Conservation (phyloP, 2,888 invertebrate genomes). For the Ennomos erosarius region DNA sequence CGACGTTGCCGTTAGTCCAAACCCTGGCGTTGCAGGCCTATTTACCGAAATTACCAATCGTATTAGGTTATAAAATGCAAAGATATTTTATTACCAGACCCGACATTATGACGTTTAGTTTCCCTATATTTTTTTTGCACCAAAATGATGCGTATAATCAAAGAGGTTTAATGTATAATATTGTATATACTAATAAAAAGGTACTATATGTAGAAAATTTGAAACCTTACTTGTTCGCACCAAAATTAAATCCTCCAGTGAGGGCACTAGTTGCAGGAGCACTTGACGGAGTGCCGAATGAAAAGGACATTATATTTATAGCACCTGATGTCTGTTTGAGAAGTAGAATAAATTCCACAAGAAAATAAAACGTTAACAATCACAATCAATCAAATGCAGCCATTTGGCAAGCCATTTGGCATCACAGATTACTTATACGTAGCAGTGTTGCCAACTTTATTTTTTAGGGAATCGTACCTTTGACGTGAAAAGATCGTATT, state of each 20-base stretch:
- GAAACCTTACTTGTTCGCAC: slow-evolving; percentile 73
- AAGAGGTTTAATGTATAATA: no score
- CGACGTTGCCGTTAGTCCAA: slow-evolving; percentile 61
- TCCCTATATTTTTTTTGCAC: no score
- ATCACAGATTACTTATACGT: no score
- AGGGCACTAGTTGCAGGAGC: slow-evolving; percentile 75
- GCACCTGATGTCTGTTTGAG: no score
- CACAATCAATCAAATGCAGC: no score
- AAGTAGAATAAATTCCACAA: slow-evolving; percentile 4
- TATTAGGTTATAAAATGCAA: slow-evolving; percentile 44
- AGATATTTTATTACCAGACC: background rate
- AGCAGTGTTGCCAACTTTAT: no score
- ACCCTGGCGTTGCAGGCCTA: slow-evolving; percentile 71
- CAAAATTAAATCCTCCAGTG: slow-evolving; percentile 75
- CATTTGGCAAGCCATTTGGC: no score
- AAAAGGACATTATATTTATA: slow-evolving; percentile 66
- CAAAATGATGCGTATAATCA: no score
- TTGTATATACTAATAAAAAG: slow-evolving; percentile 1
- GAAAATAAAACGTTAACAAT: no score
- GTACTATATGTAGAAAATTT: slow-evolving; percentile 16
- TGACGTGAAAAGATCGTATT: no score
- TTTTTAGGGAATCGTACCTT: no score
- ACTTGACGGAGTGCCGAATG: slow-evolving; percentile 78
- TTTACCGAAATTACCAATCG: slow-evolving; percentile 11
- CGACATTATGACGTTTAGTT: no score